These are phyloP conservation scores for Hylaeus volcanicus DNA, from an alignment of 1,140 invertebrate species.

Conservation along the genomic window DNA sequence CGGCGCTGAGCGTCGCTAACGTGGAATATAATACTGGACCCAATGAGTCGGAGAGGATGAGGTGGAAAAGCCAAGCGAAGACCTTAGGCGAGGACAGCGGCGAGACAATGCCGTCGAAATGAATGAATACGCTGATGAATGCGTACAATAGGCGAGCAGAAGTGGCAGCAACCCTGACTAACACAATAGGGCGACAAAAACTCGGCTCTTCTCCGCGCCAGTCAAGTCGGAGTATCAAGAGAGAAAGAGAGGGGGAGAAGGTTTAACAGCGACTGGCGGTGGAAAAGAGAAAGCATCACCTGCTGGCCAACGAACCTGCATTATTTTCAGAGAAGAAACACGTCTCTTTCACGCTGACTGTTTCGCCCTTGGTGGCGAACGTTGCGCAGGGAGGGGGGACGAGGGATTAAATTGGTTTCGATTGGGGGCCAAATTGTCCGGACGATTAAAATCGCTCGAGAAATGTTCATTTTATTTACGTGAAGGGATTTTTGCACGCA, in stretches of 20 bases:
- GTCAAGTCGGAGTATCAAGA: conserved; percentile 61
- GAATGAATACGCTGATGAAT: conserved; percentile 80
- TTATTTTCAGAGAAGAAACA: conserved; percentile 64
- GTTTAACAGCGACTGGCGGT: conserved; percentile 4
- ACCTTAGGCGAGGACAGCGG: conserved; percentile 73
- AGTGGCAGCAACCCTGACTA: conserved; percentile 68
- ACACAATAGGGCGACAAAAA: conserved; percentile 78
- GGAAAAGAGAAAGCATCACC: conserved; percentile 24
- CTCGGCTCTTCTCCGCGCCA: conserved; percentile 67
- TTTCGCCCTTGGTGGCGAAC: conserved; percentile 21
- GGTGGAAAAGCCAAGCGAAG: conserved; percentile 53
- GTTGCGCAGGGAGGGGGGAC: no score
- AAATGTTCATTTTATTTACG: conserved; percentile 53
- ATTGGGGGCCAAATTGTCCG: conserved; percentile 60
- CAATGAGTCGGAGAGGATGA: conserved; percentile 52
- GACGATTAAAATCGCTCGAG: conserved; percentile 40
- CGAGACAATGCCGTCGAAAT: conserved; percentile 76
- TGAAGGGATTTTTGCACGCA: conserved; percentile 52
- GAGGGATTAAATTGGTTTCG: conserved; percentile 59
- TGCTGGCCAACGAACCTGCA: conserved; percentile 62
- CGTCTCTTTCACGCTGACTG: conserved; percentile 51
- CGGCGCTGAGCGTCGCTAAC: conserved; percentile 53
- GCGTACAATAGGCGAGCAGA: conserved; percentile 73
- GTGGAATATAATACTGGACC: conserved; percentile 65
- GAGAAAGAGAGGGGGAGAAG: conserved; percentile 48